Percentiles rank a stretch among this genome's conserved stretches.
phyloP scores from a whole-genome alignment of 1,140 invertebrate species.

The Zaprionus taronus region DNA sequence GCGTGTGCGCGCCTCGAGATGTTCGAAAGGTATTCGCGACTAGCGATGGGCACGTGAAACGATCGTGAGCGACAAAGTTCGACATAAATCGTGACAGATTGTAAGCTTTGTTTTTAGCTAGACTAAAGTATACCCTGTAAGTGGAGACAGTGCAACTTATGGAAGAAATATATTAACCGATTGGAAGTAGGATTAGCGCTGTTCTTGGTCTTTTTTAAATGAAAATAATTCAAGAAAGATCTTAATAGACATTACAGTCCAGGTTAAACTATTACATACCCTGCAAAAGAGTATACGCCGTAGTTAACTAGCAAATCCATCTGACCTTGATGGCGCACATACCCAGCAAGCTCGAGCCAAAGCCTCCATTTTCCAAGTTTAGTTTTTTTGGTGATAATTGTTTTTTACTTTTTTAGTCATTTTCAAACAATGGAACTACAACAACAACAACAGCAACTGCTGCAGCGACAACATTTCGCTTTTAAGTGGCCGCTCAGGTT shows the following conservation, averaged over 20 bases:
- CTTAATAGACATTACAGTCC: no score
- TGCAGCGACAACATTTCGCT: constrained; percentile 39
- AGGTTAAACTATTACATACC: no score
- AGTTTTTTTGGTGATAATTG: constrained; percentile 45
- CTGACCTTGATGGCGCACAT: no score
- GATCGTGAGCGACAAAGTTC: not conserved
- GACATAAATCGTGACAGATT: constrained; percentile 1
- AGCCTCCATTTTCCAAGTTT: not conserved
- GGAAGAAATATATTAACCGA: no score
- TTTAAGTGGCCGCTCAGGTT: constrained; percentile 61
- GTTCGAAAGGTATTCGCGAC: constrained; percentile 8
- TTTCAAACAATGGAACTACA: constrained; percentile 32
- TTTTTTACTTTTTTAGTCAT: constrained; percentile 15
- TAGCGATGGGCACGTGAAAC: constrained; percentile 30
- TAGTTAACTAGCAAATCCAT: no score
- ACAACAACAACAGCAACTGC: constrained; percentile 19
- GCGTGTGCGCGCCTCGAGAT: constrained; percentile 4
- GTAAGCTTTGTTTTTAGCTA: no score
- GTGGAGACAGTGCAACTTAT: not conserved
- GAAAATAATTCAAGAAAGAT: no score
- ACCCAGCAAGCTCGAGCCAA: no score
- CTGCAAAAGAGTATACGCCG: no score
- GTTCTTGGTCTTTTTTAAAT: no score
- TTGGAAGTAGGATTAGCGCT: no score
- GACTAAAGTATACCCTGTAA: not conserved